phyloP scores from a whole-genome alignment of 1,140 invertebrate species.

The Frieseomelitta varia region DNA sequence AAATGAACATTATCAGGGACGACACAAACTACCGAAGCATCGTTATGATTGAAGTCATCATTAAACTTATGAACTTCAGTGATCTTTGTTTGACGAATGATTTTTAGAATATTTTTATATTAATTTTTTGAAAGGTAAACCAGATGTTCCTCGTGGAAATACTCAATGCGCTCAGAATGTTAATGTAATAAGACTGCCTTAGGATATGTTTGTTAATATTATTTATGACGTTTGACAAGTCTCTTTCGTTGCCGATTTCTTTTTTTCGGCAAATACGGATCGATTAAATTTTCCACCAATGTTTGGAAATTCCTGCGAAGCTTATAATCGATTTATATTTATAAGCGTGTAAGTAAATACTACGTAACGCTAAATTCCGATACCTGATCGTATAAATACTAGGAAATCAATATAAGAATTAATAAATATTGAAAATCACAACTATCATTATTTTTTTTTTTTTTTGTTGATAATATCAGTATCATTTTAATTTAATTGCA shows the following conservation, averaged over 20 bases:
- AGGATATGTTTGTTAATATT: not conserved
- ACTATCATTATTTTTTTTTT: conserved; percentile 1
- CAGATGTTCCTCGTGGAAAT: not conserved
- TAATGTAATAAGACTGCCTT: not conserved
- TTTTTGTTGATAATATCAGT: not conserved
- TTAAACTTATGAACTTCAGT: not conserved
- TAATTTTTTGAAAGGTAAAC: not conserved
- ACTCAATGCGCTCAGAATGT: not conserved
- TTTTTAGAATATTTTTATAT: not conserved
- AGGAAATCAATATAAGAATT: not conserved
- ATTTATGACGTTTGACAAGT: not conserved
- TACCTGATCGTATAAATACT: not conserved
- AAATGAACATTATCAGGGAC: conserved; percentile 48
- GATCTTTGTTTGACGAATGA: not conserved
- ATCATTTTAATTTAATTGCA: not conserved
- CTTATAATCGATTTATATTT: not conserved
- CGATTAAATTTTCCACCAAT: not conserved
- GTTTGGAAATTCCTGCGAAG: not conserved
- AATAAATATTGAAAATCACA: not conserved
- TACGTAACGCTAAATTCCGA: not conserved
- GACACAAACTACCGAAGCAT: conserved; percentile 43
- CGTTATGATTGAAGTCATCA: too few relatives aligned
- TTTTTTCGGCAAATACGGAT: not conserved
- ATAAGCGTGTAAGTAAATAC: not conserved
- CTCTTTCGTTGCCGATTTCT: not conserved